Evolutionary conservation across 2,113 vertebrate genomes (phyloP).

Genomic region (Plotosus lineatus): DNA sequence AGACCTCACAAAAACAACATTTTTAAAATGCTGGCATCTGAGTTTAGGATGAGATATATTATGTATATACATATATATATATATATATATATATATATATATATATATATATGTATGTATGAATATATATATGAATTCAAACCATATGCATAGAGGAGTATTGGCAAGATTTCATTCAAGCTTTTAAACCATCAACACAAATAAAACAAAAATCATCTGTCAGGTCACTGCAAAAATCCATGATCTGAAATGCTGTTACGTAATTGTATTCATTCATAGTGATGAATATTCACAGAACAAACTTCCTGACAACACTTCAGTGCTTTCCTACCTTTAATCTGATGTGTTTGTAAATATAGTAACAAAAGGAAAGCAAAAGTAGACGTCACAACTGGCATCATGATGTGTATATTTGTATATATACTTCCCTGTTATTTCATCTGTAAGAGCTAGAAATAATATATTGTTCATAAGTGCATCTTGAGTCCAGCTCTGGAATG

Average conservation of each 20-base stretch:
- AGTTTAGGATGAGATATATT: conserved; percentile 57
- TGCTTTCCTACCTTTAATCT: conserved; percentile 55
- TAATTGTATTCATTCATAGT: conserved; percentile 7
- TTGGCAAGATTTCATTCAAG: conserved; percentile 59
- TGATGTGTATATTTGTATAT: conserved; percentile 1
- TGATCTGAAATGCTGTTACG: conserved; percentile 30
- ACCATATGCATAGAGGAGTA: conserved; percentile 68
- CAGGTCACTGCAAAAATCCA: conserved; percentile 49
- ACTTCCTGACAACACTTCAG: conserved; percentile 60
- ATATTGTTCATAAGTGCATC: conserved; percentile 40
- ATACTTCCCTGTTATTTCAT: conserved; percentile 35
- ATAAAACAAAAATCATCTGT: conserved; percentile 35
- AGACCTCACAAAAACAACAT: conserved; percentile 2
- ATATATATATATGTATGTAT: no score
- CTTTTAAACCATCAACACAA: conserved; percentile 43
- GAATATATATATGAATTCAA: conserved; percentile 61
- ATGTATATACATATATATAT: no score
- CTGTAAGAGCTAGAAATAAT: conserved; percentile 22
- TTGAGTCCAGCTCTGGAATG: conserved; percentile 47
- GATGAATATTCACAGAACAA: conserved; percentile 15
- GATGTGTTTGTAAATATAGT: conserved; percentile 39
- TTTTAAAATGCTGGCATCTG: conserved; percentile 26
- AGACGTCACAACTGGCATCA: conserved; percentile 39
- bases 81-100: no score
- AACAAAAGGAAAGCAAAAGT: conserved; percentile 22